phyloP scores from a whole-genome alignment of 1,140 invertebrate species.

The Bombus difficillimus region DNA sequence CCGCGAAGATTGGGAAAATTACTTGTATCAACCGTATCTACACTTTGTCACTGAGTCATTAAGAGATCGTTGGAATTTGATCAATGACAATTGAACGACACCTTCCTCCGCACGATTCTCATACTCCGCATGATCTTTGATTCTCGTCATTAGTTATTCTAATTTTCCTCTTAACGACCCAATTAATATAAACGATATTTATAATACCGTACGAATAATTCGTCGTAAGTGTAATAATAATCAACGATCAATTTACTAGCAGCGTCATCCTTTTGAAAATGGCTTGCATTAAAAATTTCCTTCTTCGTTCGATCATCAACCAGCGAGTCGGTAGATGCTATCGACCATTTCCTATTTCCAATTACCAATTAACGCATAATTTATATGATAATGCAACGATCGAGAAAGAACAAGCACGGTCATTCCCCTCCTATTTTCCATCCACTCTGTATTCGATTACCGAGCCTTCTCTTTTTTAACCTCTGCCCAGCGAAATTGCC shows the following conservation, averaged over 20 bases:
- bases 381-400: conserved; percentile 23
- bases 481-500: too few species aligned
- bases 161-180: neutral
- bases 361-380: conserved; percentile 19
- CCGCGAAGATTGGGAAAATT: conserved; percentile 66
- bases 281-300: neutral
- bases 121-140: neutral
- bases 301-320: neutral
- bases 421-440: neutral
- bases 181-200: too few species aligned
- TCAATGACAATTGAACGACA: neutral
- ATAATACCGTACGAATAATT: too few species aligned
- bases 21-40: conserved; percentile 44
- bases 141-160: neutral
- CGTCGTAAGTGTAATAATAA: neutral
- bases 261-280: neutral
- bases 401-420: neutral
- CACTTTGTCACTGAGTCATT: neutral
- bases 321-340: neutral
- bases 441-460: neutral
- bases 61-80: neutral
- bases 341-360: neutral
- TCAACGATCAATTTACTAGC: neutral
- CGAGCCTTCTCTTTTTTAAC: neutral
- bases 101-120: neutral